Conservation (phyloP, 2,888 invertebrate species). For the Pristionchus fissidentatus region DNA sequence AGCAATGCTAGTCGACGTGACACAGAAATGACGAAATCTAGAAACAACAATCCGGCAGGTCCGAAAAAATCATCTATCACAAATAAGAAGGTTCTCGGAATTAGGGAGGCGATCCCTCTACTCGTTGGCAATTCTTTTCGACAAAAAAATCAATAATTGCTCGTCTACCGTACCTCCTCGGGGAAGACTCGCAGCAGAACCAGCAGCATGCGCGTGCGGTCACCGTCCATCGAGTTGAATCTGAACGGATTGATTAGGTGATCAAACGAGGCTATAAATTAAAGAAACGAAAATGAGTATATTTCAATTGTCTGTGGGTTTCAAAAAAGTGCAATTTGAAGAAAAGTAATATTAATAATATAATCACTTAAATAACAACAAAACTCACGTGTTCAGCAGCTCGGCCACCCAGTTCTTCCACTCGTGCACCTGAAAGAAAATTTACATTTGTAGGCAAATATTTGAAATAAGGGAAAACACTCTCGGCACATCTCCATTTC, state of each 20-base stretch:
- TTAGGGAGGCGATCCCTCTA: too few species aligned
- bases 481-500: background rate
- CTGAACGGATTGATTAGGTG: too few species aligned
- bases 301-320: too few species aligned
- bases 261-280: too few species aligned
- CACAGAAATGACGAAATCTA: too few species aligned
- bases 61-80: too few species aligned
- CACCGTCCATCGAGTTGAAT: conserved; percentile 67
- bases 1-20: too few species aligned
- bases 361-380: conserved; percentile 52
- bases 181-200: conserved; percentile 94
- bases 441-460: background rate
- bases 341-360: background rate
- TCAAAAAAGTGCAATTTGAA: background rate
- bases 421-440: conserved; percentile 82
- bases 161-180: conserved; percentile 83
- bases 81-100: too few species aligned
- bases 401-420: conserved; percentile 92
- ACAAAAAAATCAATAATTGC: too few species aligned
- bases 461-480: background rate
- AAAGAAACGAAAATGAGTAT: too few species aligned
- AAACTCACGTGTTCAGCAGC: conserved; percentile 85
- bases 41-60: too few species aligned
- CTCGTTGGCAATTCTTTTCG: too few species aligned
- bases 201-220: conserved; percentile 85